Evolutionary conservation across 2,113 vertebrate genomes (phyloP).

Genomic region (Muscicapa adusta): DNA sequence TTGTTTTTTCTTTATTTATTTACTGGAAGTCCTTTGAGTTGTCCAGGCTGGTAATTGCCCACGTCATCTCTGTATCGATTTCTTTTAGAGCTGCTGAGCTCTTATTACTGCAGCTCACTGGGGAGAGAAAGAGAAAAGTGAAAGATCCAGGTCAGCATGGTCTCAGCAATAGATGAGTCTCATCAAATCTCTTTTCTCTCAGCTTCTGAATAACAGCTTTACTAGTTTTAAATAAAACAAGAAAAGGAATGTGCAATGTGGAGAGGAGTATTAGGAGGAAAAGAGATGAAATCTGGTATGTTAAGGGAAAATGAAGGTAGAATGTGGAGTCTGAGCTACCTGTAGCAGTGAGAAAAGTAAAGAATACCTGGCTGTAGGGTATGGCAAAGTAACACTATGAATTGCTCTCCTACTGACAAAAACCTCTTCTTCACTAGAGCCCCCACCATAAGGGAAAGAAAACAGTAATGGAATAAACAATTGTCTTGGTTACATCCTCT

Average conservation of each 20-base stretch:
- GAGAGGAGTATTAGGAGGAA: background rate
- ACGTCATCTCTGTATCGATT: conserved; percentile 67
- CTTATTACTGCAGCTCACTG: conserved; percentile 61
- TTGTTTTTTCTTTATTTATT: conserved; percentile 61
- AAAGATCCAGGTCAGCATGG: conserved; percentile 57
- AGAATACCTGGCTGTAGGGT: background rate
- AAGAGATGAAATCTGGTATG: background rate
- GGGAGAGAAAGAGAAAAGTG: conserved; percentile 47
- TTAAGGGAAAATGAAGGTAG: background rate
- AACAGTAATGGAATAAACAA: background rate
- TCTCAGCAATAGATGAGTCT: conserved; percentile 46
- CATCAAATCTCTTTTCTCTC: conserved; percentile 62
- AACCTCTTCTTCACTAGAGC: background rate
- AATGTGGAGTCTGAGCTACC: background rate
- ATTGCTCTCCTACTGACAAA: background rate
- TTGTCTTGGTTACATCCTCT: background rate
- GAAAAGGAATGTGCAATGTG: background rate
- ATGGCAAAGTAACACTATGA: background rate
- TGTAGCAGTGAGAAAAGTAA: background rate
- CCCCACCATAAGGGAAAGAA: background rate
- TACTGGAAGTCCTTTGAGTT: conserved; percentile 61
- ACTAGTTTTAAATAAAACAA: conserved; percentile 58
- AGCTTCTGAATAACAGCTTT: conserved; percentile 60
- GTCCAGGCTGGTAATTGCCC: conserved; percentile 70
- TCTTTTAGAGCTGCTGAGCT: conserved; percentile 69